phyloP scores from a whole-genome alignment of 2,888 invertebrate genomes.

The Cephus runcator region DNA sequence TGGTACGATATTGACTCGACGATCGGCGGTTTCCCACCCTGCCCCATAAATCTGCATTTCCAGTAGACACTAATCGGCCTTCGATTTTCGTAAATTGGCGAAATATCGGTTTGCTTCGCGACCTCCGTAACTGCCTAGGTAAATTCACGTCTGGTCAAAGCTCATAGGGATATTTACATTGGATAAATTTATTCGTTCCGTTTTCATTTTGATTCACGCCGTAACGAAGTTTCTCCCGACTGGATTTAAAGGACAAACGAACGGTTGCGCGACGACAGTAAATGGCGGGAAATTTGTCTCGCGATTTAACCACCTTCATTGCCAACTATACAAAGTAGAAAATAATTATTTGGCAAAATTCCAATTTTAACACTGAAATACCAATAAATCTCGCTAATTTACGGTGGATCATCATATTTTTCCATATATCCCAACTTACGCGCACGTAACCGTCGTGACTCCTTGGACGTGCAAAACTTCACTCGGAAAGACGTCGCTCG shows the following conservation, averaged over 20 bases:
- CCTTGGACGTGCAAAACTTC: background rate
- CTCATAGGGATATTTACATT: background rate
- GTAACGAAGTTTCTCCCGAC: background rate
- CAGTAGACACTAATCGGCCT: background rate
- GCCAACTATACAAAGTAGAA: background rate
- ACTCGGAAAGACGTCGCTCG: background rate
- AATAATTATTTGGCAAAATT: background rate
- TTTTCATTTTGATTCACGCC: background rate
- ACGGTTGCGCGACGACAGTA: background rate
- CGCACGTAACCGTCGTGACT: background rate
- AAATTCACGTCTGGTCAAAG: background rate
- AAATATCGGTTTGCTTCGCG: background rate
- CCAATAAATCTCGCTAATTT: background rate
- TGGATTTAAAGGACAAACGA: background rate
- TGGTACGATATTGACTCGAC: constrained; percentile 24
- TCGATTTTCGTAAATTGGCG: background rate
- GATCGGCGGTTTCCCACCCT: constrained; percentile 16
- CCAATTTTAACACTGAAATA: background rate
- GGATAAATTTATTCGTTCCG: background rate
- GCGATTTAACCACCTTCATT: background rate
- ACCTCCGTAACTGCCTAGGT: background rate
- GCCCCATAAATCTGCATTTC: constrained; percentile 25
- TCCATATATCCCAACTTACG: background rate
- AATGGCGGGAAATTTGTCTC: background rate
- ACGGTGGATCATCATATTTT: background rate